A percentile compares a stretch with the other conserved stretches of the same genome.
These are phyloP conservation scores for Calephelis virginiensis DNA, from an alignment of 1,140 invertebrate species.

Conservation along the genomic window DNA sequence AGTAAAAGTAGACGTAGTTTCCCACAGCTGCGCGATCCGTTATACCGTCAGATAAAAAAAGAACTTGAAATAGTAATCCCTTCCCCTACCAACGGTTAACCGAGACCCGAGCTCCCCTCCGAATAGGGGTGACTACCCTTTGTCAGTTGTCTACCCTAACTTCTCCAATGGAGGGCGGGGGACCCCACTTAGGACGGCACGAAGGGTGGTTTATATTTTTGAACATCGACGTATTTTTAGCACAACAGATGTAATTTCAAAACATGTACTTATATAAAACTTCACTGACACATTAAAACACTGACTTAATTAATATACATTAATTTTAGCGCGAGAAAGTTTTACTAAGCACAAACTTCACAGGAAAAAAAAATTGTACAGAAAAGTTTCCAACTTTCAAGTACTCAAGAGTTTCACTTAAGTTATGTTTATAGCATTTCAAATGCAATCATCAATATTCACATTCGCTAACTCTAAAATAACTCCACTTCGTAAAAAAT, in stretches of 20 bases:
- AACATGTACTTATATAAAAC: neutral
- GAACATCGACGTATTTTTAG: constrained; percentile 6
- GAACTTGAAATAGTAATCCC: constrained; percentile 65
- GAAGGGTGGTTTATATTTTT: constrained; percentile 56
- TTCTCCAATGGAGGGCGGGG: constrained; percentile 65
- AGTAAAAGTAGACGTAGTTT: constrained; percentile 35
- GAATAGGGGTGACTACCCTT: constrained; percentile 72
- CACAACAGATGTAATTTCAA: neutral
- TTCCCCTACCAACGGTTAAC: constrained; percentile 62
- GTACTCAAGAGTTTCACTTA: neutral
- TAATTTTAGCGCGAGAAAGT: constrained; percentile 13
- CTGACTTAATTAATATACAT: constrained; percentile 1
- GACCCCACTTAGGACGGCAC: constrained; percentile 63
- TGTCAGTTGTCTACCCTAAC: constrained; percentile 52
- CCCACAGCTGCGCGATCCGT: constrained; percentile 43
- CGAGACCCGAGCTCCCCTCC: constrained; percentile 63
- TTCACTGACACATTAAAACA: constrained; percentile 14
- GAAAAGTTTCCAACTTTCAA: neutral
- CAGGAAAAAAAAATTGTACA: neutral
- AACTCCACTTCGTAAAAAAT: neutral
- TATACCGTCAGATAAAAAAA: constrained; percentile 44
- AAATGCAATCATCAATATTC: neutral
- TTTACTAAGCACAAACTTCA: constrained; percentile 16
- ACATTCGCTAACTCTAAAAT: neutral
- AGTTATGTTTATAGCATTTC: neutral